A percentile compares a stretch with the other conserved stretches of the same genome.
phyloP scores from a whole-genome alignment of 2,113 vertebrate species.

The Hyaena hyaena region DNA sequence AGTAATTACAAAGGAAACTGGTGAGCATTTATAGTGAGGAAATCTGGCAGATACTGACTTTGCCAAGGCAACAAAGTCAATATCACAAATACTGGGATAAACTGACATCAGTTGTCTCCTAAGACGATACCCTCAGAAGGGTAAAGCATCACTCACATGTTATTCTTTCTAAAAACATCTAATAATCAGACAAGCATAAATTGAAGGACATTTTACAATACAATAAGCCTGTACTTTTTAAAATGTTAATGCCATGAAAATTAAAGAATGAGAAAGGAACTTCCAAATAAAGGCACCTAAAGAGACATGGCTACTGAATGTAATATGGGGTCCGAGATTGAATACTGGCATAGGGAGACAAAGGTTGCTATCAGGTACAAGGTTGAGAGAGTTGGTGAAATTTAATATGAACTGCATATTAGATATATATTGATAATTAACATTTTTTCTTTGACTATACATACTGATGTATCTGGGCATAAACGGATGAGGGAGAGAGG shows the following conservation, averaged over 20 bases:
- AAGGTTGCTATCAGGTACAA: neutral
- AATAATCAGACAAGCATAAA: neutral
- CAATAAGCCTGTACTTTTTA: neutral
- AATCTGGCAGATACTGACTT: neutral
- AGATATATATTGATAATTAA: neutral
- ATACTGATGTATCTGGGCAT: neutral
- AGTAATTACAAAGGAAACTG: neutral
- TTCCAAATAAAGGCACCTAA: neutral
- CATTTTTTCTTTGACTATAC: neutral
- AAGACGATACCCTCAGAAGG: neutral
- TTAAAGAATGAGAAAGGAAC: neutral
- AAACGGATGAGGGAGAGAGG: neutral
- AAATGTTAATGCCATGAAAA: neutral
- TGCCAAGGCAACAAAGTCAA: neutral
- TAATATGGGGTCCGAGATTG: neutral
- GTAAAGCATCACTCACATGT: neutral
- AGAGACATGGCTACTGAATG: neutral
- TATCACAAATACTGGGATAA: neutral
- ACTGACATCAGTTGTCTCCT: neutral
- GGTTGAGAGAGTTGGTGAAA: neutral
- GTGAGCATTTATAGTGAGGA: neutral
- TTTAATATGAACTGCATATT: neutral
- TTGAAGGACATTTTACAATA: neutral
- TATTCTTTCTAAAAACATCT: neutral
- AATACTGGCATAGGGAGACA: neutral